phyloP scores from a whole-genome alignment of 53 echinoderm and acorn worm genomes.

The Temnopleurus reevesii region DNA sequence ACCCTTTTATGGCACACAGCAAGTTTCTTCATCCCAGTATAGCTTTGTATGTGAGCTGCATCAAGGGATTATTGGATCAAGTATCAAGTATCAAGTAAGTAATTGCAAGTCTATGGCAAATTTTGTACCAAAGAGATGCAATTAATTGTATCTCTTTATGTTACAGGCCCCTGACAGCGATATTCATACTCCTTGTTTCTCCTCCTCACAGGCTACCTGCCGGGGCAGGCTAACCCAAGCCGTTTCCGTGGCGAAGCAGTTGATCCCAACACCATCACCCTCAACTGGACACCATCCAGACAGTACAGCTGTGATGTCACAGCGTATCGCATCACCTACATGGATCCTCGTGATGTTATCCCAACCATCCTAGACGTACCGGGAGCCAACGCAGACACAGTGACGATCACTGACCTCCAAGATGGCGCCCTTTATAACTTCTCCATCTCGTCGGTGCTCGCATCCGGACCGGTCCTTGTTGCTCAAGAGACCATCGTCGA shows the following conservation, averaged over 20 bases:
- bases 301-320: slow-evolving; percentile 81
- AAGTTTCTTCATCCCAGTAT: no score
- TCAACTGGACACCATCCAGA: slow-evolving; percentile 67
- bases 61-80: no score
- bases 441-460: slow-evolving; percentile 62
- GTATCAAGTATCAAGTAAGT: no score
- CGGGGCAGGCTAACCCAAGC: slow-evolving; percentile 72
- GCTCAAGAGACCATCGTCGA: neutral
- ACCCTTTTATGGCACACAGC: no score
- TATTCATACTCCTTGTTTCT: no score
- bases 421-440: slow-evolving; percentile 64
- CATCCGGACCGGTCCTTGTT: slow-evolving; percentile 50
- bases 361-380: slow-evolving; percentile 61
- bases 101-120: no score
- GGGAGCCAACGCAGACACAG: slow-evolving; percentile 57
- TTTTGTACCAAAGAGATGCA: no score
- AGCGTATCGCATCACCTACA: slow-evolving; percentile 78
- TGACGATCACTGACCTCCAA: slow-evolving; percentile 56
- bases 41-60: no score
- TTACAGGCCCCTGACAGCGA: no score
- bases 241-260: slow-evolving; percentile 51
- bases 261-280: slow-evolving; percentile 63
- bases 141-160: no score
- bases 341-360: slow-evolving; percentile 33
- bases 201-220: slow-evolving; percentile 61